Evolutionary conservation across 53 echinoderm and acorn worm species (phyloP).

Genomic region (Crossaster papposus): DNA sequence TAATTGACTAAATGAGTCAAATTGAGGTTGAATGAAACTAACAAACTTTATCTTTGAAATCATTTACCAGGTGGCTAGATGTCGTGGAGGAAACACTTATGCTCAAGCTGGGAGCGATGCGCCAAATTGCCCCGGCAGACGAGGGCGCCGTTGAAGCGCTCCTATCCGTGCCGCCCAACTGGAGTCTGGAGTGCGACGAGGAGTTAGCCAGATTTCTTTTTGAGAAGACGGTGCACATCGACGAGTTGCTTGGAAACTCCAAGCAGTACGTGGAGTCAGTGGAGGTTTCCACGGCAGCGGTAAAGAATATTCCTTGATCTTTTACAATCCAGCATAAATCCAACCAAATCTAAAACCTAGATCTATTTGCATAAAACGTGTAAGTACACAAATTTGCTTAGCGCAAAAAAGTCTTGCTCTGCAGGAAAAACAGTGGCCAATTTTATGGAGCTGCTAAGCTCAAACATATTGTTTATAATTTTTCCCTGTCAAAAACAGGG

Average conservation of each 20-base stretch:
- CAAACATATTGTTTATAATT: too few species aligned
- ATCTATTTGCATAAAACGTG: background rate
- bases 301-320: constrained; percentile 40
- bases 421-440: too few species aligned
- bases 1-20: too few species aligned
- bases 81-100: constrained; percentile 83
- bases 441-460: background rate
- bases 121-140: constrained; percentile 66
- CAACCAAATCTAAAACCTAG: background rate
- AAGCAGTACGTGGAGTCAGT: constrained; percentile 96
- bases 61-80: constrained; percentile 81
- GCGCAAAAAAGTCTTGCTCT: background rate
- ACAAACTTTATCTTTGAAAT: background rate
- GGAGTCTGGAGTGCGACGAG: constrained; percentile 92
- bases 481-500: too few species aligned
- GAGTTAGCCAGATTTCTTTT: constrained; percentile 86
- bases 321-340: too few species aligned
- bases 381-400: too few species aligned
- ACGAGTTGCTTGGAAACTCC: constrained; percentile 85
- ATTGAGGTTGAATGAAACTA: background rate
- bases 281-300: constrained; percentile 89
- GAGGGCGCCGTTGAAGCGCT: constrained; percentile 66
- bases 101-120: constrained; percentile 59
- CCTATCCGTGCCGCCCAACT: constrained; percentile 68
- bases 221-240: constrained; percentile 88